phyloP scores from a whole-genome alignment of 2,888 invertebrate species.

The Ptycholaimellus sp. region DNA sequence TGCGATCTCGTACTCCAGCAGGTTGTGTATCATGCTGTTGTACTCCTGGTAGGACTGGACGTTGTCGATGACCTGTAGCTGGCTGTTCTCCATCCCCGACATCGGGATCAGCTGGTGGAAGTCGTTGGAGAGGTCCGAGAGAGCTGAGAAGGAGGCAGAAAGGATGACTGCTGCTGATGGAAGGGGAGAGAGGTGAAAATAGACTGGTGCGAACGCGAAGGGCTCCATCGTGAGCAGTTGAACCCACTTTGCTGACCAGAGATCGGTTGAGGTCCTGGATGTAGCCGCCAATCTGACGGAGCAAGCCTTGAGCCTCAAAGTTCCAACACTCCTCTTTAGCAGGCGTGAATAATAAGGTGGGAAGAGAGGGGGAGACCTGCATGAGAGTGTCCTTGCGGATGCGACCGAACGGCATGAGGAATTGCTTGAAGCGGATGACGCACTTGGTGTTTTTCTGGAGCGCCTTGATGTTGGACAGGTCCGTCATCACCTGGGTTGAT shows the following conservation, averaged over 20 bases:
- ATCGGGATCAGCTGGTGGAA: constrained; percentile 32
- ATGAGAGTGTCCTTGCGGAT: constrained; percentile 26
- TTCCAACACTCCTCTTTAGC: no score
- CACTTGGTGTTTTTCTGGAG: constrained; percentile 9
- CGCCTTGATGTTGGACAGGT: constrained; percentile 24
- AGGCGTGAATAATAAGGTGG: no score
- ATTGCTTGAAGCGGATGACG: background rate
- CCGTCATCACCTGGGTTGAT: no score
- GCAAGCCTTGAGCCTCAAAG: constrained; percentile 25
- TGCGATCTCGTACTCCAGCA: constrained; percentile 16
- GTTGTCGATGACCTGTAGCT: constrained; percentile 26
- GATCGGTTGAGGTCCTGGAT: constrained; percentile 1
- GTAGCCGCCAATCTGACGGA: constrained; percentile 25
- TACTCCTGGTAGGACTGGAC: constrained; percentile 17
- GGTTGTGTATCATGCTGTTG: constrained; percentile 4
- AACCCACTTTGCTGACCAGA: no score
- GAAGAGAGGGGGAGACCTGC: no score
- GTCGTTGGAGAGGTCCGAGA: constrained; percentile 30
- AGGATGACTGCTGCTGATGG: no score
- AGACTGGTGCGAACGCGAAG: no score
- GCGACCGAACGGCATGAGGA: constrained; percentile 26
- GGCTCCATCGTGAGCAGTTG: no score
- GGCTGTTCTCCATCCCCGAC: constrained; percentile 28
- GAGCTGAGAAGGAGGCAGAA: no score
- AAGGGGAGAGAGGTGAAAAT: no score